phyloP scores from a whole-genome alignment of 1,140 invertebrate species.

The Agraylea sexmaculata region DNA sequence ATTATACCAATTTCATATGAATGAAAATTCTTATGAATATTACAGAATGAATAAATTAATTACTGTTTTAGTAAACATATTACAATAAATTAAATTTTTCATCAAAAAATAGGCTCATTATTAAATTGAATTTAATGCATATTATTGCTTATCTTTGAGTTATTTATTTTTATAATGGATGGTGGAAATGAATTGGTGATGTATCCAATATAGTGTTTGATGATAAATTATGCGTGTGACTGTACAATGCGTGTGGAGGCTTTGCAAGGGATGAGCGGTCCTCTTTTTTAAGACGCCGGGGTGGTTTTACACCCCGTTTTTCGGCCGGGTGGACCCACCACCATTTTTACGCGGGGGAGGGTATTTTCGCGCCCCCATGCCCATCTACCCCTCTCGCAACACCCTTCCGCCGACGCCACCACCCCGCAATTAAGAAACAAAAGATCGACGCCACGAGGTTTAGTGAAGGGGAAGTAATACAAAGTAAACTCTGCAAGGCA shows the following conservation, averaged over 20 bases:
- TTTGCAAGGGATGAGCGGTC: no score
- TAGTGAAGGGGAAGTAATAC: conserved; percentile 22
- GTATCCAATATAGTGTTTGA: no score
- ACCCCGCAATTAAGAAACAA: conserved; percentile 24
- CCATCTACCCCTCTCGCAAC: conserved; percentile 2
- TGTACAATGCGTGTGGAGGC: no score
- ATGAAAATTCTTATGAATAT: no score
- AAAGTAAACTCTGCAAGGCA: conserved; percentile 22
- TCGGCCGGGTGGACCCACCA: conserved; percentile 10
- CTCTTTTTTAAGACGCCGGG: no score
- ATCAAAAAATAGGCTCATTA: not conserved
- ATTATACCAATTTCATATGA: not conserved
- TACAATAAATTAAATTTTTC: not conserved
- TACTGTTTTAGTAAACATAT: not conserved
- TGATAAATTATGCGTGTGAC: no score
- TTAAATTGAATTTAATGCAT: not conserved
- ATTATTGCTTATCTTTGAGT: not conserved
- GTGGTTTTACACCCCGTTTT: conserved; percentile 17
- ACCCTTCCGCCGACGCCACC: conserved; percentile 15
- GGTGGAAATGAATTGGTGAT: no score
- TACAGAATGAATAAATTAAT: not conserved
- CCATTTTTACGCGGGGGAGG: conserved; percentile 9
- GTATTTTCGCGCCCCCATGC: conserved; percentile 14
- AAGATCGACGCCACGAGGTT: conserved; percentile 23
- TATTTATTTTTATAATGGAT: not conserved